phyloP scores from a whole-genome alignment of 2,113 vertebrate genomes.

The Cyanistes caeruleus region DNA sequence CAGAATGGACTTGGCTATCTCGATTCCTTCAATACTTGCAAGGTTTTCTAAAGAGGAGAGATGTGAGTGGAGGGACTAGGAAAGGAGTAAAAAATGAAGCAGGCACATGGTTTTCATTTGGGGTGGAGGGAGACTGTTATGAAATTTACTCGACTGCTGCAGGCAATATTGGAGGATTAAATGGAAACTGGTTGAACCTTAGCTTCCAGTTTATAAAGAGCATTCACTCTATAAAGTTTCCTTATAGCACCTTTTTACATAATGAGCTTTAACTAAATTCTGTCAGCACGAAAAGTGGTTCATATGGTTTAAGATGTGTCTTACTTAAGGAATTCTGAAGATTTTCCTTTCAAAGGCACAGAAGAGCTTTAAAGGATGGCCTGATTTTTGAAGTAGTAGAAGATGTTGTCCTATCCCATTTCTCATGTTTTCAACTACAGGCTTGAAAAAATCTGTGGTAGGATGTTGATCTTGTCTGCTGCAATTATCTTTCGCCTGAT shows the following conservation, averaged over 20 bases:
- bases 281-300: conserved; percentile 62
- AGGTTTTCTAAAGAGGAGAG: conserved; percentile 53
- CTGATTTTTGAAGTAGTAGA: neutral
- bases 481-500: neutral
- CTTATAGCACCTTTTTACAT: conserved; percentile 70
- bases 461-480: neutral
- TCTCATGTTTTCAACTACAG: neutral
- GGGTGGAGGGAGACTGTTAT: conserved; percentile 23
- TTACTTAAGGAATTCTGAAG: conserved; percentile 48
- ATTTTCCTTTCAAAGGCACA: conserved; percentile 51
- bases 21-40: conserved; percentile 12
- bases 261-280: conserved; percentile 73
- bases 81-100: neutral
- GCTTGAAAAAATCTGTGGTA: neutral
- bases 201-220: conserved; percentile 63
- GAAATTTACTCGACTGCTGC: conserved; percentile 67
- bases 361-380: neutral
- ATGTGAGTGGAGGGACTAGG: neutral
- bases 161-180: conserved; percentile 73
- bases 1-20: neutral
- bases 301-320: conserved; percentile 62
- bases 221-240: conserved; percentile 71
- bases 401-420: neutral
- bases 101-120: conserved; percentile 78
- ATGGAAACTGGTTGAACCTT: conserved; percentile 70